Evolutionary conservation across 2,797 vertebrate genomes (phyloP), one percentile per base, ranked within the genome.

Genomic region (Crocidura indochinensis): DNA sequence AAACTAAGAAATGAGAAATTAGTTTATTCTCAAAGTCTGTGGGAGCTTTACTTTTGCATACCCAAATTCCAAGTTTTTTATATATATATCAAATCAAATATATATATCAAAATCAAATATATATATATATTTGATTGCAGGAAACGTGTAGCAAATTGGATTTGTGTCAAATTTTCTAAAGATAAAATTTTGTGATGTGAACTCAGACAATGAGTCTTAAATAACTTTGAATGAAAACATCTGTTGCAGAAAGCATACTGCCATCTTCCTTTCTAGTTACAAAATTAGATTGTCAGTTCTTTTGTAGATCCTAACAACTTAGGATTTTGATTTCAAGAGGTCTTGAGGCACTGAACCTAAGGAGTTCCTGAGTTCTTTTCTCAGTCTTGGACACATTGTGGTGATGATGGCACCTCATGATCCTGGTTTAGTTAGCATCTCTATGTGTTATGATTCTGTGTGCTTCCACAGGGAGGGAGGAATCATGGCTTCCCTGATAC

Each of bases 51-150:
- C 62, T 85, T 95, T 88, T 84, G 77, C 85, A 78, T 44, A 64
- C 44, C 77, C 47, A 87, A 93, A 95, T 15, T 12, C 49, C 80
- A 93, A 92, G 79, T 80, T 26, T n/a, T n/a, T n/a, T n/a, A n/a
- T n/a, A n/a, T n/a, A n/a, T n/a, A n/a, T n/a, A n/a, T n/a, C n/a
- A n/a, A n/a, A n/a, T n/a, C n/a, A n/a, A n/a, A n/a, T n/a, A n/a
- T n/a, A n/a, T n/a, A n/a, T n/a, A n/a, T n/a, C n/a, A n/a, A n/a
- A n/a, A n/a, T n/a, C n/a, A n/a, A n/a, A n/a, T n/a, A n/a, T n/a
- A n/a, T n/a, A n/a, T n/a, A n/a, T 90, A 64, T 81, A 91, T 44
- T 10, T 1, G 62, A 91, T 27, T 88, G 22, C 6, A 81, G 27
- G 49, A 19, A 91, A 73, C 31, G 64, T 71, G 87, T 6, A 26